Evolutionary conservation across 2,888 invertebrate species (phyloP).

Genomic region (Eupithecia subfuscata): DNA sequence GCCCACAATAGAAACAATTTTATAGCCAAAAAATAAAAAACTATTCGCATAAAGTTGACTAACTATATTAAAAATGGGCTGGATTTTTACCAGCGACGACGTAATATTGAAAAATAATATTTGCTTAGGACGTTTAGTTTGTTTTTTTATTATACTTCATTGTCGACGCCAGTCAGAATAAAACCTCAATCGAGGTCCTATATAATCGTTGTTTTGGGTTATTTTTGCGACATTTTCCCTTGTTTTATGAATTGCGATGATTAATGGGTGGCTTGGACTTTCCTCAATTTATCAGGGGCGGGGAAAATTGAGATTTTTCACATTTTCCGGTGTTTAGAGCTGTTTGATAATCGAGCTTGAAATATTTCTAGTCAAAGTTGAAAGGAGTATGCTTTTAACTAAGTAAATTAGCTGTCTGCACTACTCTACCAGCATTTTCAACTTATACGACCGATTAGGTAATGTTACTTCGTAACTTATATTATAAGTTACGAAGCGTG

Average conservation of each 20-base stretch:
- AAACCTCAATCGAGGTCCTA: constrained; percentile 4
- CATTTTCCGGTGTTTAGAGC: constrained; percentile 11
- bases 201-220: constrained; percentile 8
- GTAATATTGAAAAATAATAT: constrained; percentile 38
- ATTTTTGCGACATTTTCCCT: constrained; percentile 18
- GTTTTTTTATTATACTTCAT: background rate
- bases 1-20: too few species aligned
- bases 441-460: too few species aligned
- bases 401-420: too few species aligned
- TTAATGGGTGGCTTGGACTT: constrained; percentile 18
- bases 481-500: too few species aligned
- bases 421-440: too few species aligned
- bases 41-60: background rate
- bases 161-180: constrained; percentile 7
- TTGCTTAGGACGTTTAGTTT: constrained; percentile 23
- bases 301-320: constrained; percentile 9
- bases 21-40: too few species aligned
- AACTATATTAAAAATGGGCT: background rate
- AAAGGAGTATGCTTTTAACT: background rate
- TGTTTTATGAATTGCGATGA: constrained; percentile 27
- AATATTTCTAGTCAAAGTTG: background rate
- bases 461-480: too few species aligned
- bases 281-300: constrained; percentile 28
- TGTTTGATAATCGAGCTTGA: background rate
- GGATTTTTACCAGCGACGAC: constrained; percentile 8